A percentile compares a stretch with the other conserved stretches of the same genome.
phyloP scores from a whole-genome alignment of 2,113 vertebrate species.

The Nesoenas mayeri region DNA sequence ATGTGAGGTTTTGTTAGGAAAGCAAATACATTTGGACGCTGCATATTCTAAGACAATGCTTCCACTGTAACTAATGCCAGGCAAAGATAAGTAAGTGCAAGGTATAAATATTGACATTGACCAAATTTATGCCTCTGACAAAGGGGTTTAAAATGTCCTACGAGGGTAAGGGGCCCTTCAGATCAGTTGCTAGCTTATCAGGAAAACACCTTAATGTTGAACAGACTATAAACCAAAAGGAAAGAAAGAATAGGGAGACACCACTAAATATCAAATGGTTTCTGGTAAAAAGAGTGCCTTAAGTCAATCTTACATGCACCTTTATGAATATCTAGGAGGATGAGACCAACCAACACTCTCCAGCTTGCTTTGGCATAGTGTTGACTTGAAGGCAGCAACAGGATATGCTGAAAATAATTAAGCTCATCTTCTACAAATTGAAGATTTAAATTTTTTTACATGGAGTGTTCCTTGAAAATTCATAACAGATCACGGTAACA shows the following conservation, averaged over 20 bases:
- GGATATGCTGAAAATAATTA: neutral
- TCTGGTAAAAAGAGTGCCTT: neutral
- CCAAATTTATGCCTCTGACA: neutral
- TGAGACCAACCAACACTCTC: neutral
- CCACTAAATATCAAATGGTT: neutral
- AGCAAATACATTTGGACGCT: neutral
- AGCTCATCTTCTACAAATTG: neutral
- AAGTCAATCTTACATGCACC: neutral
- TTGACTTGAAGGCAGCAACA: neutral
- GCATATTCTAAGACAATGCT: neutral
- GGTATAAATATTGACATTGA: neutral
- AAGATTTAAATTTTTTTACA: neutral
- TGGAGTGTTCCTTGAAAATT: neutral
- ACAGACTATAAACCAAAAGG: neutral
- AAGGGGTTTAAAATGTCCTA: neutral
- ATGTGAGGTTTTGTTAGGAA: neutral
- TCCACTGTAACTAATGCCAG: neutral
- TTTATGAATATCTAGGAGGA: neutral
- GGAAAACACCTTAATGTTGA: neutral
- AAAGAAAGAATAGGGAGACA: neutral
- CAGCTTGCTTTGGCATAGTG: neutral
- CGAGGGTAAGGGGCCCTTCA: neutral
- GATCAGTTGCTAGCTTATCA: neutral
- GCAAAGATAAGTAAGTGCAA: neutral
- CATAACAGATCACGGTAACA: accelerated